Evolutionary conservation across 2,113 vertebrate species (phyloP).

Genomic region (Myiopsitta monachus): DNA sequence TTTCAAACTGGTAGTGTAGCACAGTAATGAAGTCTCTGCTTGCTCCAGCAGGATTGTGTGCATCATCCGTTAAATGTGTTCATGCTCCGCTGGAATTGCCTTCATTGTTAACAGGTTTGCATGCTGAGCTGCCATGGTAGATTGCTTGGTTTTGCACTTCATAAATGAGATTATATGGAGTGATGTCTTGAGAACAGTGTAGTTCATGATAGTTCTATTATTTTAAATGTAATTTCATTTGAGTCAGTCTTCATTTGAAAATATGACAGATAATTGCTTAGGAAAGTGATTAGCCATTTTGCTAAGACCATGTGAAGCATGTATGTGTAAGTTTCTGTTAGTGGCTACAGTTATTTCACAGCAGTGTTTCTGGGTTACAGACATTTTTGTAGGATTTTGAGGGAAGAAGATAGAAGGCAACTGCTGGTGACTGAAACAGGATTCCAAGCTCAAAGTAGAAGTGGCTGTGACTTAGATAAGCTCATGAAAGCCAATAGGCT

Average conservation of each 20-base stretch:
- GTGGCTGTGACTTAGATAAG: not conserved
- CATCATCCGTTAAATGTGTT: not conserved
- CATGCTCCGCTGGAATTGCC: not conserved
- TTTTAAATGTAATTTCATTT: not conserved
- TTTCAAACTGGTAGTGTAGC: not conserved
- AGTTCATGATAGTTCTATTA: not conserved
- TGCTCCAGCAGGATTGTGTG: not conserved
- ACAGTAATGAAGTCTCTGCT: not conserved
- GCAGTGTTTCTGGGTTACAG: not conserved
- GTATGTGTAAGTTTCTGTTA: fast-evolving
- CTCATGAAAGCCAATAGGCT: not conserved
- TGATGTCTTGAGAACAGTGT: not conserved
- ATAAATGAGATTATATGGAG: not conserved
- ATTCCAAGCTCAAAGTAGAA: not conserved
- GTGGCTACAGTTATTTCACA: not conserved
- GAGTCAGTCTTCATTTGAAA: not conserved
- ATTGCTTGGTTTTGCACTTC: not conserved
- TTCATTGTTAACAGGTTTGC: not conserved
- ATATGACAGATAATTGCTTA: not conserved
- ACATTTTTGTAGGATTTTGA: not conserved
- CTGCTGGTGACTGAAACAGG: not conserved
- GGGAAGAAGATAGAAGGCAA: not conserved
- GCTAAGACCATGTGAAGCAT: not conserved
- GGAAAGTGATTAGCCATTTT: not conserved
- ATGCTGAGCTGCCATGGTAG: not conserved